A percentile compares a stretch with the other conserved stretches of the same genome.
phyloP scores from a whole-genome alignment of 2,797 vertebrate species.

The Spizella passerina region DNA sequence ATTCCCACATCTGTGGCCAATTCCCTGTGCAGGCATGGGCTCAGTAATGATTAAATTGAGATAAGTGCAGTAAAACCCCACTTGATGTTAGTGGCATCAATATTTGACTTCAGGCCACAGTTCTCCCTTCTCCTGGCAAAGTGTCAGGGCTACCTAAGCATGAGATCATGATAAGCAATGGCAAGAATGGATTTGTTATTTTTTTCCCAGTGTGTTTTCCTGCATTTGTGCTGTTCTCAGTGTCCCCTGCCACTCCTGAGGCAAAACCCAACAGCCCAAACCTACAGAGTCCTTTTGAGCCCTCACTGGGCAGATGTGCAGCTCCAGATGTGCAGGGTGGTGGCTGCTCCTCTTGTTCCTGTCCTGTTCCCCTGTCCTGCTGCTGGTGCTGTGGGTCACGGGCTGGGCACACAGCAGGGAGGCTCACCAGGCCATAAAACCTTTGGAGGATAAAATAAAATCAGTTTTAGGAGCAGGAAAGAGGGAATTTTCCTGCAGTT shows the following conservation, averaged over 20 bases:
- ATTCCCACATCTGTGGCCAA: background rate
- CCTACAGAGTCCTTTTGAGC: background rate
- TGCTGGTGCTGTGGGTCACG: background rate
- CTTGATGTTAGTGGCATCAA: background rate
- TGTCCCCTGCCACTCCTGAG: background rate
- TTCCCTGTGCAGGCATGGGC: background rate
- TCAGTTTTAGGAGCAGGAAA: background rate
- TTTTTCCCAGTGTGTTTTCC: background rate
- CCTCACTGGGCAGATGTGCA: background rate
- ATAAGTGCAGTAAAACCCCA: background rate
- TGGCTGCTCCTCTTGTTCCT: background rate
- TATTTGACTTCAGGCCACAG: background rate
- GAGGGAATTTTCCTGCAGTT: fast-evolving
- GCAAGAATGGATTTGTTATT: background rate
- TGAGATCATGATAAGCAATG: background rate
- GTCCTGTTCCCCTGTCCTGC: background rate
- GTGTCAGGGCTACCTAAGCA: background rate
- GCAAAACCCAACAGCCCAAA: background rate
- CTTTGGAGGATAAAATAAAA: background rate
- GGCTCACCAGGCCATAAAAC: background rate
- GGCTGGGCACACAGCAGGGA: fast-evolving
- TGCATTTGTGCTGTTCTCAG: background rate
- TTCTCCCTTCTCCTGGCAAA: background rate
- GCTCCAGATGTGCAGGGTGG: background rate
- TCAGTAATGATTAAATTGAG: background rate